Percentiles rank a stretch among this genome's conserved stretches.
These are phyloP conservation scores for Trachelipus rathkii DNA, from an alignment of 1,140 invertebrate genomes.

Conservation along the genomic window DNA sequence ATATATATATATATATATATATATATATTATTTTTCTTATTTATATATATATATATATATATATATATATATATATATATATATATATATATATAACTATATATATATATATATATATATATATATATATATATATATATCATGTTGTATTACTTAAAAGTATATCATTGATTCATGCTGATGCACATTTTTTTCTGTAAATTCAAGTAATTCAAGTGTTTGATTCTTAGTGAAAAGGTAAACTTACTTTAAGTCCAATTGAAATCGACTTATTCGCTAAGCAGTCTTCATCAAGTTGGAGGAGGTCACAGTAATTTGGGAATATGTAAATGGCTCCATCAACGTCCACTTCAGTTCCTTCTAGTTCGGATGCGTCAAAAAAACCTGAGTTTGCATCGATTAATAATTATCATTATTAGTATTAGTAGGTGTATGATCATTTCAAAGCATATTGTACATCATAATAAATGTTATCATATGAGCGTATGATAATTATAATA, in stretches of 20 bases:
- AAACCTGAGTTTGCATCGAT: constrained; percentile 24
- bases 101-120: too few species aligned
- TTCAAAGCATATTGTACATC: too few species aligned
- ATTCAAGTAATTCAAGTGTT: neutral
- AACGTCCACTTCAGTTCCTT: constrained; percentile 31
- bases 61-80: too few species aligned
- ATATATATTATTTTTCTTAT: too few species aligned
- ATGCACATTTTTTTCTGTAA: neutral
- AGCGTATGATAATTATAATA: too few species aligned
- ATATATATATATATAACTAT: too few species aligned
- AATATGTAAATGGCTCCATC: constrained; percentile 41
- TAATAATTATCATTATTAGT: neutral
- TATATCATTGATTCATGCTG: neutral
- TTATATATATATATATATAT: too few species aligned
- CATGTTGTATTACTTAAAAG: too few species aligned
- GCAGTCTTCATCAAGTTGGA: constrained; percentile 29
- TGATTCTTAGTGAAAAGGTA: neutral
- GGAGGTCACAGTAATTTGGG: constrained; percentile 39
- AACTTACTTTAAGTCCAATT: constrained; percentile 36
- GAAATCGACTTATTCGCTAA: constrained; percentile 33
- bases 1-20: constrained; percentile 19
- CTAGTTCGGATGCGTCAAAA: constrained; percentile 37
- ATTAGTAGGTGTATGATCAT: too few species aligned
- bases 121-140: too few species aligned
- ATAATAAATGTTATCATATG: too few species aligned